Conservation (phyloP, 2,113 vertebrate species). For the Sminthopsis crassicaudata region DNA sequence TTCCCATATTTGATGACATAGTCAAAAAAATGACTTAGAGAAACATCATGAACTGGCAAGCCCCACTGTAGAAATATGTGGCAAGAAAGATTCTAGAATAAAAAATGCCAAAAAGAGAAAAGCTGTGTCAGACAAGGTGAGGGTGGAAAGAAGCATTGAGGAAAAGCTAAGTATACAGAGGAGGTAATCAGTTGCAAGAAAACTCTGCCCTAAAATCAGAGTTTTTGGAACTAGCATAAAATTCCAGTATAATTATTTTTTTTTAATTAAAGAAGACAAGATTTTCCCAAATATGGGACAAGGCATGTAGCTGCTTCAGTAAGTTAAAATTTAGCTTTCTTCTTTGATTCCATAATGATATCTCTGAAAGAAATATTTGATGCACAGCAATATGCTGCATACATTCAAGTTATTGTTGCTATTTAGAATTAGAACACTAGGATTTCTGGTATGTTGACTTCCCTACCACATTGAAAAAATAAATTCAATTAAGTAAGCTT, state of each 20-base stretch:
- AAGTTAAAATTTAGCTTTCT: slow-evolving; percentile 47
- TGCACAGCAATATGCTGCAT: slow-evolving; percentile 9
- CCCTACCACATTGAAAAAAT: background rate
- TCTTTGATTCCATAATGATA: slow-evolving; percentile 47
- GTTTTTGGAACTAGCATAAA: background rate
- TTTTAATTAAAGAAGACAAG: background rate
- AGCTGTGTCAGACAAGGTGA: background rate
- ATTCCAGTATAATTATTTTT: background rate
- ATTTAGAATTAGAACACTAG: slow-evolving; percentile 39
- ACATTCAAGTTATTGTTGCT: background rate
- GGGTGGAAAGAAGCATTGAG: background rate
- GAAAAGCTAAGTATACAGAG: background rate
- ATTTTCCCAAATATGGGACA: slow-evolving; percentile 54
- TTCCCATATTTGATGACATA: background rate
- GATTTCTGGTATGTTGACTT: slow-evolving; percentile 36
- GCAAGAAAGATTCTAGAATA: background rate
- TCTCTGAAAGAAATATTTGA: slow-evolving; percentile 22
- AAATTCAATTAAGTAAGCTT: slow-evolving; percentile 9
- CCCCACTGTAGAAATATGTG: background rate
- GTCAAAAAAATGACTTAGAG: background rate
- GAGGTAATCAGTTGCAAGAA: background rate
- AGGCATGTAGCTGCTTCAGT: slow-evolving; percentile 42
- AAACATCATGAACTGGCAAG: background rate
- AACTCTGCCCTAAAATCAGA: background rate
- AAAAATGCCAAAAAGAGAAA: background rate